These are phyloP conservation scores for Oscarella lobularis DNA, from an alignment of 37 sponge, comb jelly and placozoan genomes.

Conservation along the genomic window DNA sequence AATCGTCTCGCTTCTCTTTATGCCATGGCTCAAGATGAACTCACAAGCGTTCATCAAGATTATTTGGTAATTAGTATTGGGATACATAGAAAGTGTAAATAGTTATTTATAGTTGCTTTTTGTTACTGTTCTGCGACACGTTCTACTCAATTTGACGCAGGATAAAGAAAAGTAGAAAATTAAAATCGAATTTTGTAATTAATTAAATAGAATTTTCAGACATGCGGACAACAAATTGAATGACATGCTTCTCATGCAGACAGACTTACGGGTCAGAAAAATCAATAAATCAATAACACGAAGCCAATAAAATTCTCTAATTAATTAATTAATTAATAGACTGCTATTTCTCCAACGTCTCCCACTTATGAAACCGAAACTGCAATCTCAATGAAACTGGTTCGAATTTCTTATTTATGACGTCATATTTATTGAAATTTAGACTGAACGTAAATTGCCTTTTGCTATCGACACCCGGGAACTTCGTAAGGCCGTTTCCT, in stretches of 20 bases:
- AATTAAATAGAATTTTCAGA: no score
- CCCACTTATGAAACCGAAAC: no score
- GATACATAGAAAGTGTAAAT: no score
- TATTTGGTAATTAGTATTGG: no score
- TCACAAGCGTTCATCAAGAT: neutral
- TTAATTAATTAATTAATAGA: no score
- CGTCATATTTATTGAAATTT: neutral
- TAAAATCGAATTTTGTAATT: no score
- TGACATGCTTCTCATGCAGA: neutral
- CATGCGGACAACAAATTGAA: neutral
- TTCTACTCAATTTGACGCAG: neutral
- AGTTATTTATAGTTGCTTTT: no score
- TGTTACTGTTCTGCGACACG: conserved; percentile 1
- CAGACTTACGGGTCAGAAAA: neutral
- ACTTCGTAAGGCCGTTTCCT: neutral
- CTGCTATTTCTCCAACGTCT: no score
- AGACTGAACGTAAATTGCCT: neutral
- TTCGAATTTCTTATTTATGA: neutral
- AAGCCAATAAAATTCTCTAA: no score
- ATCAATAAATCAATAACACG: neutral
- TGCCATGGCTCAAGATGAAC: neutral
- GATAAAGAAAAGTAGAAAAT: neutral
- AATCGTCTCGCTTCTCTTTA: neutral
- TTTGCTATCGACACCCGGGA: neutral
- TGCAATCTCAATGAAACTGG: no score